These are phyloP conservation scores for Tadarida brasiliensis DNA, from an alignment of 2,797 vertebrate species.

Conservation along the genomic window DNA sequence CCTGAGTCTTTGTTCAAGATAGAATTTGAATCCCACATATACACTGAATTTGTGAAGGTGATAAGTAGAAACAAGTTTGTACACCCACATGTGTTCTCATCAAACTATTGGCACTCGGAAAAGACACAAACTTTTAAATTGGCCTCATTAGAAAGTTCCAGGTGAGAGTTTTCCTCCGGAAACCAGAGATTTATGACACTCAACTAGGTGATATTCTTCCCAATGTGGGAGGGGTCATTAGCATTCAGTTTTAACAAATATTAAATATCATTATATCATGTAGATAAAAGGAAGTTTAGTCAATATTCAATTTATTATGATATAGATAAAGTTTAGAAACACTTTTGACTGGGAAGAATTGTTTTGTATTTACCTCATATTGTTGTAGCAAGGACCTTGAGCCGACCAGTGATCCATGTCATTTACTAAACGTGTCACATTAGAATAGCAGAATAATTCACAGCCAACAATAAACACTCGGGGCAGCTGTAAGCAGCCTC, in stretches of 20 bases:
- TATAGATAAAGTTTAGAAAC: not conserved
- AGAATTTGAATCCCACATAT: not conserved
- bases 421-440: constrained; percentile 73
- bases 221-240: not conserved
- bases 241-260: not conserved
- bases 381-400: constrained; percentile 67
- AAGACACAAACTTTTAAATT: not conserved
- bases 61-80: constrained; percentile 8
- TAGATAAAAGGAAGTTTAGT: constrained; percentile 25
- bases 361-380: constrained; percentile 64
- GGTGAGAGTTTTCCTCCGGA: not conserved
- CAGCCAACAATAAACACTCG: constrained; percentile 57
- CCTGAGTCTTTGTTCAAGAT: not conserved
- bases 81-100: not conserved
- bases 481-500: constrained; percentile 53
- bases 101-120: not conserved
- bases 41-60: not conserved
- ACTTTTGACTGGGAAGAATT: constrained; percentile 34
- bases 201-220: not conserved
- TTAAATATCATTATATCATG: not conserved
- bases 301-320: not conserved
- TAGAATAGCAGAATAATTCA: constrained; percentile 76
- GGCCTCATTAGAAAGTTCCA: not conserved
- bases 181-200: not conserved
- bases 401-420: constrained; percentile 59